Evolutionary conservation across 2,797 vertebrate genomes (phyloP), one percentile per base, ranked within the genome.

Genomic region (Furcifer pardalis): DNA sequence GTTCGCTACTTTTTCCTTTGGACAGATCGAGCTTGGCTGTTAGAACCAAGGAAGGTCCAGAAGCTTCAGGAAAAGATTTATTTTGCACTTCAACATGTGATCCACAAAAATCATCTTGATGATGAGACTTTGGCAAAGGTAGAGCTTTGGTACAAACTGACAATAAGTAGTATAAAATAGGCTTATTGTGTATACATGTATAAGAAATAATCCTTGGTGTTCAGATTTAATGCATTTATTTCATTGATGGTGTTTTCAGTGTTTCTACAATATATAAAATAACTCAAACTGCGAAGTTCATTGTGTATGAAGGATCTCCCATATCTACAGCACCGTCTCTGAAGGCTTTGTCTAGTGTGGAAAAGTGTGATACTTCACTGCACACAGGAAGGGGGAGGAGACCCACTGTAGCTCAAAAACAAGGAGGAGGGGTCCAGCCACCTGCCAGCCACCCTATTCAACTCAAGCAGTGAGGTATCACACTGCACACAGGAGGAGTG

Each of bases 21-120:
- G 0, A 88, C 91, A 99, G 99, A 99, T 94, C 97, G 98, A 88
- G 98, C 98, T 25, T 99, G 99, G 99, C 96, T 99, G 90, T 97
- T 99, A 97, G 98, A 99, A 93, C 98, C 98, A 79, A 97, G 98
- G 79, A 99, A 99, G 89, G 99, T 99, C 82, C 98, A 99, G 95
- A 99, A 99, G 93, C 98, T 99, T 94, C 98, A 99, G 95, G 98
- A 99, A 95, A 99, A 99, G 95, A 99, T 99, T 94, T 99, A 99
- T 96, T 99, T 99, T 97, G 97, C 98, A 95, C 97, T 99, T 96
- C 99, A 99, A 93, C 98, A 99, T 90, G 98, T 99, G 92, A 99
- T 99, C 97, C 98, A 99, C 96, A 99, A 99, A 96, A 99, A 99
- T 95, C 99, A 99, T 94, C 97, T 99, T 90, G 98, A 99, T 0